Percentiles rank a stretch among this genome's conserved stretches.
Evolutionary conservation across 2,888 invertebrate species (phyloP).

Genomic region (Phalera bucephala): DNA sequence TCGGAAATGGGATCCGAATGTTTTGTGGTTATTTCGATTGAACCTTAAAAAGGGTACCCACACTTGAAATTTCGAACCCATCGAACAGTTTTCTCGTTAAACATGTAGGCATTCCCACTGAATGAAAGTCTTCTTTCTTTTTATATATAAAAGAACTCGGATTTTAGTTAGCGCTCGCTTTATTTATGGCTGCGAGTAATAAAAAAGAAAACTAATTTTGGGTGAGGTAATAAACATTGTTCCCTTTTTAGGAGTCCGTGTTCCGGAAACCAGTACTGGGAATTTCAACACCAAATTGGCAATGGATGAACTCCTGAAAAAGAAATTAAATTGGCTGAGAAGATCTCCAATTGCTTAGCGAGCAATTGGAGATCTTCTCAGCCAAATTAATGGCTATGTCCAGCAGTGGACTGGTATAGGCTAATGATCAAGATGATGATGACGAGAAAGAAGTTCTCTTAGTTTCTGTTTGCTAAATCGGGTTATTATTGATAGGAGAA

Average conservation of each 20-base stretch:
- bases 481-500: no score
- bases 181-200: slow-evolving; percentile 35
- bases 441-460: no score
- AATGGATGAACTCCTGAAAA: no score
- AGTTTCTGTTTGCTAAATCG: no score
- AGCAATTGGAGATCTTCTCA: no score
- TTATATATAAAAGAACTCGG: slow-evolving; percentile 38
- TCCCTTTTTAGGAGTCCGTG: slow-evolving; percentile 20
- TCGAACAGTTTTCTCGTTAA: slow-evolving; percentile 60
- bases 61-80: slow-evolving; percentile 63
- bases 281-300: no score
- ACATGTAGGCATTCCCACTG: slow-evolving; percentile 48
- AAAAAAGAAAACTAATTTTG: slow-evolving; percentile 38
- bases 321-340: no score
- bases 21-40: slow-evolving; percentile 77
- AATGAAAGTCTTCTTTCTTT: slow-evolving; percentile 51
- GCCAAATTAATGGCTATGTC: no score
- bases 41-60: slow-evolving; percentile 67
- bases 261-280: no score
- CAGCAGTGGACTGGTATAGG: no score
- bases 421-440: background rate
- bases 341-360: no score
- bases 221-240: slow-evolving; percentile 33
- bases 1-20: slow-evolving; percentile 70
- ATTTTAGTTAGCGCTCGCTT: slow-evolving; percentile 39